Base-by-base conservation (phyloP, 1,140 invertebrate species). In the Drosophila elegans region DNA sequence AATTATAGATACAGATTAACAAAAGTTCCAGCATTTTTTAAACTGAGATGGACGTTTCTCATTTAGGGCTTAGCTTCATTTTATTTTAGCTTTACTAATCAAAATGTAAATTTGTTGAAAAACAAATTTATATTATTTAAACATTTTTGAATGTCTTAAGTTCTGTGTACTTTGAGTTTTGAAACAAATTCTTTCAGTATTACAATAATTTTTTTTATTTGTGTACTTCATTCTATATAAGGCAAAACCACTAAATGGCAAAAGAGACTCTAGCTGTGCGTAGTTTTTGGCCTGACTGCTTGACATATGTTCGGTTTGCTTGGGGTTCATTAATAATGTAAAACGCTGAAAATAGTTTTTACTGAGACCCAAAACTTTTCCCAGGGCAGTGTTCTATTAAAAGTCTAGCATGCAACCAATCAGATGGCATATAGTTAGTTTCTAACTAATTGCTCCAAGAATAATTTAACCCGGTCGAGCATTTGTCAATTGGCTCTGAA, bases 321-420 rank as follows among this genome's bases (percentile, higher is more conserved):
- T 21, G 39, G 16, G 25, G 64, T 64, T 74, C 67, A 80, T 85
- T 74, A 77, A 85, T 85, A 66, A 84, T 81, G 51, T 51, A 85
- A 62, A 62, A 60, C 55, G 21, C 42, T 64, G 41, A 41, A 73
- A 66, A 62, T 62, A 62, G 53, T 60, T 52, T 66, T 36, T 66
- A 39, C n/a, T 38, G 1, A 7, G 25, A 4, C 38, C 13, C 25
- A 13, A 9, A 21, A n/a, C 25, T 52, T 16, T 39, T 27, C 12
- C 6, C 16, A 11, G 12, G 55, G 2, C 34, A 16, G 32, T 3
- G 25, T 29, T 48, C 45, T 32, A 60, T 76, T 78, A 53, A 77
- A 63, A 69, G 59, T 55, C 56, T 7, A 51, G 38, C 46, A 63
- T 53, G 59, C 13, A 59, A 63, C 57, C 61, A 45, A 74, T 62